Base-by-base conservation (phyloP, 1,140 invertebrate genomes). In the Goniozus legneri region DNA sequence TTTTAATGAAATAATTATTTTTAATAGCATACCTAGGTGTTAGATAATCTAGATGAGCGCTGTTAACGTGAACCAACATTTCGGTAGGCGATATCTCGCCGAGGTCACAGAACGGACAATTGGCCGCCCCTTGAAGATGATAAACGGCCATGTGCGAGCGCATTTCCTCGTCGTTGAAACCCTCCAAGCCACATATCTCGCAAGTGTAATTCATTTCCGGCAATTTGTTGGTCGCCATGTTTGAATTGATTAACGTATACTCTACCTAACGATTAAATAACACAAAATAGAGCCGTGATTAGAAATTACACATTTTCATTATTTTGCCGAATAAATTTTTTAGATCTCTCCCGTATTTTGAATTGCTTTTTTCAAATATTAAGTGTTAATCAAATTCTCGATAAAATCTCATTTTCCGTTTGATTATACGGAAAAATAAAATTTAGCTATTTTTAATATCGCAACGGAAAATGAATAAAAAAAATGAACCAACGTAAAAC, bases 101-200 rank as follows among this genome's bases (percentile, higher is more conserved):
- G 27, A 89, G 75, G 65, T 89, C 86, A 72, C 90, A 92, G 65
- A 91, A 91, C 0, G 89, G 88, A 65, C 89, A 91, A 21, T 84
- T 84, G 13, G 82, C 81, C 41, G 84, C 81, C 3, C 86, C 86
- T 47, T 89, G 85, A 3, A 91, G 79, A 71, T 91, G 89, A 58
- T 81, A 84, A 18, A 84, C 77, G 22, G 86, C 75, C 48, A 88
- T 88, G 68, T 92, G 90, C 15, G 81, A 77, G 53, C 87, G 77
- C 82, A 92, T 87, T 54, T 87, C 84, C 36, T 87, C 85, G 56
- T 91, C 88, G 27, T 82, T 84, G 36, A 91, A 79, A 22, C 85
- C 86, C 56, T 88, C 86, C 38, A 84, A 77, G 8, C 89, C 89
- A 69, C 89, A 92, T 47, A 91, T 87, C 69, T 91, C 86, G 70